These are phyloP conservation scores for Saguinus imperator DNA, from an alignment of 2,113 vertebrate species.

Conservation along the genomic window DNA sequence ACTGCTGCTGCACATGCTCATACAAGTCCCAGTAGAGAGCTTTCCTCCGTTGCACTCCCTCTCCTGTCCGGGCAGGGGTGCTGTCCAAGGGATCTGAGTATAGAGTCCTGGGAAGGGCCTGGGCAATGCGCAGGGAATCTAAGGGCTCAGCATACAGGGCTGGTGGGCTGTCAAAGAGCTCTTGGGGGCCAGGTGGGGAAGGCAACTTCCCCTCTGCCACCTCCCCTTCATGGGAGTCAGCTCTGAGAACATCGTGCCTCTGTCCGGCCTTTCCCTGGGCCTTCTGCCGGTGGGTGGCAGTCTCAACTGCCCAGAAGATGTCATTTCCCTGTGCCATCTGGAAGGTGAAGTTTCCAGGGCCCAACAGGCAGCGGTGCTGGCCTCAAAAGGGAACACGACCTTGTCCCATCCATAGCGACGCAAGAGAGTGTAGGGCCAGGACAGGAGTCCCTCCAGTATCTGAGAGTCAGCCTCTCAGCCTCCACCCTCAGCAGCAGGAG, in stretches of 20 bases:
- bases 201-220: constrained; percentile 59
- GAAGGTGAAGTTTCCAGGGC: constrained; percentile 97
- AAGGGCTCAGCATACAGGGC: constrained; percentile 91
- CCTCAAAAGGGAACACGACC: constrained; percentile 99
- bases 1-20: no score
- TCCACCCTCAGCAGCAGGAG: constrained; percentile 92
- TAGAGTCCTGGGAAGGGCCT: constrained; percentile 81
- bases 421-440: constrained; percentile 97
- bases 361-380: constrained; percentile 94
- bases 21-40: no score
- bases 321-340: constrained; percentile 97
- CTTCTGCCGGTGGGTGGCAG: constrained; percentile 93
- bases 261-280: constrained; percentile 77
- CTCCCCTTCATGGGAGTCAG: constrained; percentile 56
- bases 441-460: constrained; percentile 84
- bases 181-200: constrained; percentile 68
- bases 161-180: constrained; percentile 67
- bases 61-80: neutral
- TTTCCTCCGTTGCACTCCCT: neutral
- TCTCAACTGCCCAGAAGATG: constrained; percentile 94
- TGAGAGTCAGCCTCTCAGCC: constrained; percentile 87
- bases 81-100: constrained; percentile 95
- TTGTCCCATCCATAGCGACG: constrained; percentile 95
- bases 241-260: constrained; percentile 41
- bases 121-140: constrained; percentile 87